Evolutionary conservation across 1,140 invertebrate species (phyloP), one percentile per base, ranked within the genome.

Genomic region (Cydia splendana): DNA sequence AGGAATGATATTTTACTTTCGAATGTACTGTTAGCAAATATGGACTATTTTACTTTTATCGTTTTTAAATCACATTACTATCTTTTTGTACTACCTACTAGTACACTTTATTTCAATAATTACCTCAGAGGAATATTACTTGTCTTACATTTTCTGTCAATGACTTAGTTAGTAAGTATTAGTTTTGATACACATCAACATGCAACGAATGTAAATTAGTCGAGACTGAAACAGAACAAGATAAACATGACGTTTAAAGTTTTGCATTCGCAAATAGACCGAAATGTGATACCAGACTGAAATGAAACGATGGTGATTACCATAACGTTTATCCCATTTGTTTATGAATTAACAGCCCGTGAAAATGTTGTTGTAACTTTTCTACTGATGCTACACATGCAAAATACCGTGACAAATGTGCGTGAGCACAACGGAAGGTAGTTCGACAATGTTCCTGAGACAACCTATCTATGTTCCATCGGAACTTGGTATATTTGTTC

Each of bases 1-100:
- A 83, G 83, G 85, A 87, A 83, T 88, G 83, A 82, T 89, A 86
- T 86, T 86, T 91, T 87, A 89, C 89, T 90, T 91, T 88, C 87
- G 84, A 84, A 81, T 81, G 82, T 83, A 80, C 62, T 62, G 82
- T 77, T 73, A 51, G 77, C 79, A 80, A 69, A 80, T 67, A 42
- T 71, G 67, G n/a, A 24, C 18, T 24, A 62, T 20, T 62, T 62
- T 62, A 24, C 57, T 24, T 24, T 62, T 62, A 62, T 62, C 20
- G 20, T 20, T 62, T 24, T 24, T 10, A 9, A 9, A 62, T 1
- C 7, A 62, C n/a, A 62, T 62, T 53, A n/a, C 51, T n/a, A 57
- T 57, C 2, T 18, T 57, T 18, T n/a, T 15, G 48, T 15, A 51
- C 12, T 51, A 15, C 12, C 10, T 34, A 4, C 1, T 42, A 42